These are phyloP conservation scores for Orthosia gracilis DNA, from an alignment of 2,888 invertebrate genomes.

Conservation along the genomic window DNA sequence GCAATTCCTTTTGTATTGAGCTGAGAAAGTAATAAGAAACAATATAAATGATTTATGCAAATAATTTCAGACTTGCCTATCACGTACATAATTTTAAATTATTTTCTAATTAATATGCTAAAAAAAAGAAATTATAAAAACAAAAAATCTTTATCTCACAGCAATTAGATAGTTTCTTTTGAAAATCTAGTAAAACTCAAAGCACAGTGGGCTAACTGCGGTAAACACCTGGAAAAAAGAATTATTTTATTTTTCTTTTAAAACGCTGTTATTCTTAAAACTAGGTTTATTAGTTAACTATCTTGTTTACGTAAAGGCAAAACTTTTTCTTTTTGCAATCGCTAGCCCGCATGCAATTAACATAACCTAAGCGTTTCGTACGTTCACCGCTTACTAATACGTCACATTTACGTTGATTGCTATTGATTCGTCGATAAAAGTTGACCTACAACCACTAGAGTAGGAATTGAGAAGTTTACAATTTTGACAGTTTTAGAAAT, in stretches of 20 bases:
- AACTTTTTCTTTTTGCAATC: slow-evolving; percentile 71
- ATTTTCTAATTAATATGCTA: too few species aligned
- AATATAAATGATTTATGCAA: not conserved
- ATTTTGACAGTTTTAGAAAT: slow-evolving; percentile 7
- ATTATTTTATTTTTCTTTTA: not conserved
- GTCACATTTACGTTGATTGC: slow-evolving; percentile 72
- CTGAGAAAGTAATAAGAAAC: slow-evolving; percentile 10
- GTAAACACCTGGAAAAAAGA: slow-evolving; percentile 1
- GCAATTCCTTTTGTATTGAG: not conserved
- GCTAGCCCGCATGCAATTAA: slow-evolving; percentile 77
- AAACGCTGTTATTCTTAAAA: slow-evolving; percentile 49
- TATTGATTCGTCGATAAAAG: slow-evolving; percentile 66
- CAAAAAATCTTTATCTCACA: not conserved
- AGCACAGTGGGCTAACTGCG: slow-evolving; percentile 13
- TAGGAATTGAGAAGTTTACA: slow-evolving; percentile 19
- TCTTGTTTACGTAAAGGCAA: slow-evolving; percentile 58
- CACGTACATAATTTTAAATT: too few species aligned
- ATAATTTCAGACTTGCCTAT: not conserved
- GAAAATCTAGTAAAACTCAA: not conserved
- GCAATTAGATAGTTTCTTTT: not conserved
- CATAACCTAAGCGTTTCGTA: slow-evolving; percentile 72
- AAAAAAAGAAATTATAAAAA: not conserved
- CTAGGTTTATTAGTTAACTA: slow-evolving; percentile 54
- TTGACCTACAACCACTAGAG: slow-evolving; percentile 40
- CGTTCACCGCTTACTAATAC: slow-evolving; percentile 80